Conservation (phyloP, 2,113 vertebrate genomes). For the Nipponia nippon region DNA sequence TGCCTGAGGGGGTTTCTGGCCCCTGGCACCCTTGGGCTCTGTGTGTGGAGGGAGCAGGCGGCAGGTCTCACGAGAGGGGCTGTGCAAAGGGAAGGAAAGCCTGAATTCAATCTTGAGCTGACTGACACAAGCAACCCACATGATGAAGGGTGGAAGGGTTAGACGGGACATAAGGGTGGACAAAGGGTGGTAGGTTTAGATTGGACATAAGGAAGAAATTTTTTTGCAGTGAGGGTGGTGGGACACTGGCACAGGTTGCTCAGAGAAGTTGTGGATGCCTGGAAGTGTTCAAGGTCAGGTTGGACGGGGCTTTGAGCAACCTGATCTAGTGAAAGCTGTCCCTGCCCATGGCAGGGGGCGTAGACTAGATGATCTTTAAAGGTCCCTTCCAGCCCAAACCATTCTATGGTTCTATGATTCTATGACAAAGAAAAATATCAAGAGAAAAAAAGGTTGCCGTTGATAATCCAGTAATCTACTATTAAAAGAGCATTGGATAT, state of each 20-base stretch:
- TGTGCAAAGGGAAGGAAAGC: not conserved
- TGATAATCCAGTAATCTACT: not conserved
- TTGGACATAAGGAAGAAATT: not conserved
- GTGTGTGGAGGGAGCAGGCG: fast-evolving
- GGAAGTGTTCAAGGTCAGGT: not conserved
- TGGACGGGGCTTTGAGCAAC: not conserved
- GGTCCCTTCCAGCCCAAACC: not conserved
- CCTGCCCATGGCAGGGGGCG: not conserved
- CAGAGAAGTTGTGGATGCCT: not conserved
- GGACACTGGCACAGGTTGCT: not conserved
- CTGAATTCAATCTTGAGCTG: not conserved
- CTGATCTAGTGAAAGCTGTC: not conserved
- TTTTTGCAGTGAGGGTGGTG: not conserved
- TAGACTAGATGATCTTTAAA: not conserved
- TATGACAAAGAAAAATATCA: not conserved
- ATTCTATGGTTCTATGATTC: not conserved
- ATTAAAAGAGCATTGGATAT: not conserved
- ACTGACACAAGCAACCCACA: not conserved
- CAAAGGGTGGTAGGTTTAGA: not conserved
- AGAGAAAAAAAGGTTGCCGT: not conserved
- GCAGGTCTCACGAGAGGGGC: not conserved
- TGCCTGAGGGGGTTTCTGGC: not conserved
- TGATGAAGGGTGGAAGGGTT: not conserved
- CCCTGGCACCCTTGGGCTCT: not conserved
- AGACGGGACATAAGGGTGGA: not conserved